Evolutionary conservation across 2,888 invertebrate genomes (phyloP), one percentile per base, ranked within the genome.

Genomic region (Xestia rhomboidea): DNA sequence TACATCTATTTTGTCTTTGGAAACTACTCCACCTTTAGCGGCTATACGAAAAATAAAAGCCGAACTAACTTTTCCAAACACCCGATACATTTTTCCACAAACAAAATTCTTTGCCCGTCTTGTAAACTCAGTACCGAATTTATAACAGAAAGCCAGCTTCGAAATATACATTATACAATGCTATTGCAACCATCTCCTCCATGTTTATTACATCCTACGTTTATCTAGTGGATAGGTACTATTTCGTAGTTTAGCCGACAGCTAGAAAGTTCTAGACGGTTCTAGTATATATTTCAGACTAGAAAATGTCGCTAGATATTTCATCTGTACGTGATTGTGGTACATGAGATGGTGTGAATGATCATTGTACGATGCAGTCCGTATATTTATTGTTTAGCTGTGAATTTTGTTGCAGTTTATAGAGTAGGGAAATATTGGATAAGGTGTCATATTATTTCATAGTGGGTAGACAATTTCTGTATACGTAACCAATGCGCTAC

Each of bases 251-350:
- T 89, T 88, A 90, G 87, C 85, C 85, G 89, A 86, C 85, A 88
- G 82, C 83, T 84, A 76, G 85, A 84, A 88, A 87, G 81, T 90
- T 88, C 89, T 88, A 87, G 85, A 72, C 57, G 57, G 24, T 77
- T 64, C 84, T 83, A 90, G 88, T 89, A 88, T 89, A 90, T 90
- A 90, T 87, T 89, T 81, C 82, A 82, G 84, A 76, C 78, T 70
- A 77, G 85, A 80, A 49, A 64, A 81, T 83, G 87, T 87, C 84
- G 79, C 83, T 85, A 90, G 92, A 91, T 93, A 92, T 93, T 91
- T 92, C 90, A 91, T 85, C 83, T 79, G 85, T 79, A 94, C 94
- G 94, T 94, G 94, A 91, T 89, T 87, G 89, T 85, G 82, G 87
- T 93, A 67, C 81, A 87, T 85, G 86, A 90, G 88, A 87, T 86